phyloP scores from a whole-genome alignment of 2,888 invertebrate genomes.

The Cyrtodaria siliqua region DNA sequence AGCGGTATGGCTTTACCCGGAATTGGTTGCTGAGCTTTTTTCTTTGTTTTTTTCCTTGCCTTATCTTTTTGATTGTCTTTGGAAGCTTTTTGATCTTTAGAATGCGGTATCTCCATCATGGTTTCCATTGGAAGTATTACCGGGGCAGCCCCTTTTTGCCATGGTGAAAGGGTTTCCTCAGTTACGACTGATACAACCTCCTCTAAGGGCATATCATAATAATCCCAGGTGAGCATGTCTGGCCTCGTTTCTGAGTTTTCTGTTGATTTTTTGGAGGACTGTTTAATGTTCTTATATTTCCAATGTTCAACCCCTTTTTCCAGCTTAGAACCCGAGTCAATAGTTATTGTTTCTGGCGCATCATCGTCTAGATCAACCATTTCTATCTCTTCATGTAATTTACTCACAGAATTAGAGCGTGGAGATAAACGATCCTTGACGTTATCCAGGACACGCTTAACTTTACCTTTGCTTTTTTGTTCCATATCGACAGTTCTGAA shows the following conservation, averaged over 20 bases:
- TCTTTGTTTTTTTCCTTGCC: slow-evolving; percentile 40
- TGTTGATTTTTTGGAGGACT: slow-evolving; percentile 12
- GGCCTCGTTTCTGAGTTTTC: slow-evolving; percentile 66
- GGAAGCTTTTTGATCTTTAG: slow-evolving; percentile 21
- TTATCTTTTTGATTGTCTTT: slow-evolving; percentile 31
- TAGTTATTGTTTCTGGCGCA: slow-evolving; percentile 12
- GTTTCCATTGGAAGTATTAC: slow-evolving; percentile 71
- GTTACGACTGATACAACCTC: slow-evolving; percentile 41
- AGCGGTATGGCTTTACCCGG: slow-evolving; percentile 65
- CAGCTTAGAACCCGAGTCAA: neutral
- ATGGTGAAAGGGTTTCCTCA: slow-evolving; percentile 30
- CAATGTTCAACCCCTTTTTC: slow-evolving; percentile 25
- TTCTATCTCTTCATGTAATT: slow-evolving; percentile 22
- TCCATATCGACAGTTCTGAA: slow-evolving; percentile 9
- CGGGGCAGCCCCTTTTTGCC: slow-evolving; percentile 57
- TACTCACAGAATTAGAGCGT: slow-evolving; percentile 10
- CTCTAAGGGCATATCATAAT: slow-evolving; percentile 71
- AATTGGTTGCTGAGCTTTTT: slow-evolving; percentile 32
- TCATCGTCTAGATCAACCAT: slow-evolving; percentile 37
- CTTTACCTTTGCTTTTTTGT: neutral
- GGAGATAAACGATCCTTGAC: slow-evolving; percentile 17
- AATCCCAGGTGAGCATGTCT: slow-evolving; percentile 79
- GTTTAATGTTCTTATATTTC: slow-evolving; percentile 44
- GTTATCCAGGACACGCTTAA: slow-evolving; percentile 12
- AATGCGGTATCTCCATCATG: slow-evolving; percentile 40